These are phyloP conservation scores for Heliornis fulica DNA, from an alignment of 2,113 vertebrate species.

Conservation along the genomic window DNA sequence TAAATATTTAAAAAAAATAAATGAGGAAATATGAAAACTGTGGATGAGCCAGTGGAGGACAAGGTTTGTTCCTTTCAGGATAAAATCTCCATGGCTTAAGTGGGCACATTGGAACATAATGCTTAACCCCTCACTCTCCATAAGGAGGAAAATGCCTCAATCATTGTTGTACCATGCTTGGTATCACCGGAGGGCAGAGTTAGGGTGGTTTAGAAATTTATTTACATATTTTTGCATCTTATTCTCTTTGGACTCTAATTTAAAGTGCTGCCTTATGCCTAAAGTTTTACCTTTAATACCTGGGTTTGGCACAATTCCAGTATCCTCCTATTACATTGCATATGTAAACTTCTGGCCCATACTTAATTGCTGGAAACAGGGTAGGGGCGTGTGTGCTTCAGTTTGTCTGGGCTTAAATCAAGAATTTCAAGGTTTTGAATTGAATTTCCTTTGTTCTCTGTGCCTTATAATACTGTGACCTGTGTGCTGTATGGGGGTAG, in stretches of 20 bases:
- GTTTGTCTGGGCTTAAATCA: not conserved
- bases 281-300: not conserved
- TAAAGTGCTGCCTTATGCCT: not conserved
- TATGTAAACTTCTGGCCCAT: not conserved
- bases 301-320: not conserved
- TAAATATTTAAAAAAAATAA: not conserved
- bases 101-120: not conserved
- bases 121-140: not conserved
- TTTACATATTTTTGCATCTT: not conserved
- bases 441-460: not conserved
- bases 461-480: not conserved
- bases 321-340: not conserved
- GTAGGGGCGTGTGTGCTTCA: not conserved
- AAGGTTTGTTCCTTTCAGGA: not conserved
- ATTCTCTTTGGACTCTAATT: not conserved
- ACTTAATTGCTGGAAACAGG: not conserved
- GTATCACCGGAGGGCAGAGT: not conserved
- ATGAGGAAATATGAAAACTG: not conserved
- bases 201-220: not conserved
- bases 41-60: not conserved
- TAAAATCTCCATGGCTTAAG: not conserved
- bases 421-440: not conserved
- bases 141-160: not conserved
- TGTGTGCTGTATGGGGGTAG: not conserved
- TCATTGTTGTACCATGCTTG: fast-evolving